Conservation (phyloP, 1,140 invertebrate genomes). For the Cyrtorhinus lividipennis region DNA sequence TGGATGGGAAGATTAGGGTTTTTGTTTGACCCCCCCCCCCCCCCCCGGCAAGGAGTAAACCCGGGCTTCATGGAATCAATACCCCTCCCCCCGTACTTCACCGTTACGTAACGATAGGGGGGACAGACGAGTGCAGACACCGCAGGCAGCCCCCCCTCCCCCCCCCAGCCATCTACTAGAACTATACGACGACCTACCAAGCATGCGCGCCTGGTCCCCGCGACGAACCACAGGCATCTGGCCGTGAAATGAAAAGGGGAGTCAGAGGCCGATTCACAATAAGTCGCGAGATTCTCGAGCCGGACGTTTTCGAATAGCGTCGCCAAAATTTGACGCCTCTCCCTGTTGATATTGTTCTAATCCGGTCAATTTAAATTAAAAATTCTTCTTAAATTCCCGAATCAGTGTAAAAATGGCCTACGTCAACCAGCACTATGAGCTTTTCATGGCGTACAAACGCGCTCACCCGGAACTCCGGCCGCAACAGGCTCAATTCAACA, state of each 20-base stretch:
- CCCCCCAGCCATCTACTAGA: too few species aligned
- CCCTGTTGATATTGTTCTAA: too few species aligned
- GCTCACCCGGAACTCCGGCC: neutral
- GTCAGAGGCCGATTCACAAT: neutral
- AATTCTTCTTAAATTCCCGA: too few species aligned
- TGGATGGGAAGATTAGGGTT: too few species aligned
- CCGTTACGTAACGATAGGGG: neutral
- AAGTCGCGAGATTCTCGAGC: neutral
- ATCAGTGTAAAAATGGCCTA: neutral
- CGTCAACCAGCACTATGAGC: neutral
- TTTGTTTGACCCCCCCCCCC: neutral
- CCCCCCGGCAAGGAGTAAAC: neutral
- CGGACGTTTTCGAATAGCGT: too few species aligned
- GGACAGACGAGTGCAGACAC: too few species aligned
- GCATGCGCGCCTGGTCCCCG: neutral
- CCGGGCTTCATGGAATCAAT: neutral
- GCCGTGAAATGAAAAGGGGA: neutral
- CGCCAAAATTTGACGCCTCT: too few species aligned
- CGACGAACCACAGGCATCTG: neutral
- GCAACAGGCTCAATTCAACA: neutral
- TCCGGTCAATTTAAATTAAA: too few species aligned
- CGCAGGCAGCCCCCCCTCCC: too few species aligned
- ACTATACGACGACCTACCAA: too few species aligned
- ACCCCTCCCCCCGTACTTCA: neutral
- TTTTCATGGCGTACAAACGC: neutral